These are phyloP conservation scores for Dinocampus coccinellae DNA, from an alignment of 2,888 invertebrate genomes.

Conservation along the genomic window DNA sequence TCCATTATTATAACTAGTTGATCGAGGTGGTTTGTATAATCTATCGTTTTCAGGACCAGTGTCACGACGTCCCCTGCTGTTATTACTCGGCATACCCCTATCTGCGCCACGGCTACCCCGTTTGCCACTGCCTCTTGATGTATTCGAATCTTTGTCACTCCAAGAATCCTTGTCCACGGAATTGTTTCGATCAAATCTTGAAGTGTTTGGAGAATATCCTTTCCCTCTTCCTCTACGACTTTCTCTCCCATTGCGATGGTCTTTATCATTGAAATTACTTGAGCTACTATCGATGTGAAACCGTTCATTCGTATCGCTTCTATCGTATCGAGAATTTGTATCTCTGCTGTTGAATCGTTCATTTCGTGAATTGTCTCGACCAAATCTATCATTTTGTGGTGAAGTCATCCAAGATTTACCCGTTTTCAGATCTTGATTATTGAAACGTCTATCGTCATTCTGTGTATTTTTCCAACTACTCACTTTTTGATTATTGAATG, in stretches of 20 bases:
- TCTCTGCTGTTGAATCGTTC: slow-evolving; percentile 34
- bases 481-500: slow-evolving; percentile 46
- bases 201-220: slow-evolving; percentile 34
- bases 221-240: slow-evolving; percentile 32
- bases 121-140: slow-evolving; percentile 50
- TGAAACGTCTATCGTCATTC: slow-evolving; percentile 41
- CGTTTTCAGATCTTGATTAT: slow-evolving; percentile 47
- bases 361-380: slow-evolving; percentile 36
- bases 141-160: slow-evolving; percentile 60
- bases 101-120: slow-evolving; percentile 44
- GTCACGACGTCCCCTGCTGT: slow-evolving; percentile 6
- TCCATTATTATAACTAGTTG: slow-evolving; percentile 1
- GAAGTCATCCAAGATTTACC: slow-evolving; percentile 24
- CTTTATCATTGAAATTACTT: slow-evolving; percentile 28
- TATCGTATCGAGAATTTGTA: slow-evolving; percentile 37
- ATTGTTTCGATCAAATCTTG: slow-evolving; percentile 46
- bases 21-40: neutral
- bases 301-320: slow-evolving; percentile 39
- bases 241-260: slow-evolving; percentile 24
- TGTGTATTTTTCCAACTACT: slow-evolving; percentile 43
- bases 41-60: neutral
- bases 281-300: slow-evolving; percentile 36
- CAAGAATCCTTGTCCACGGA: slow-evolving; percentile 49
- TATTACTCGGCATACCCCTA: slow-evolving; percentile 31
- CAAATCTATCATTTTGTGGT: slow-evolving; percentile 40